Evolutionary conservation across 2,113 vertebrate species (phyloP).

Genomic region (Scophthalmus maximus): DNA sequence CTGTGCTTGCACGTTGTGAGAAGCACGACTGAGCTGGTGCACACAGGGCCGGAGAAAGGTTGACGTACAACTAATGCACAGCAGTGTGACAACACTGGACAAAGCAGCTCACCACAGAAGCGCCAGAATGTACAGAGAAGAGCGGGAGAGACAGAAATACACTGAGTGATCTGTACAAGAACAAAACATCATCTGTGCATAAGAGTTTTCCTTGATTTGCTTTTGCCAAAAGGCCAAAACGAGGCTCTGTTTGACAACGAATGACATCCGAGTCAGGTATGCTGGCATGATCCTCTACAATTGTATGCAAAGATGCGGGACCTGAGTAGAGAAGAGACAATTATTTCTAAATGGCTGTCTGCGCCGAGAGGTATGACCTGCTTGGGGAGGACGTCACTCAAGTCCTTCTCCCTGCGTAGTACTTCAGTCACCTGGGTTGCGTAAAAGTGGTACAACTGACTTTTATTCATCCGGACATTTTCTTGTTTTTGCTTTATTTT

Average conservation of each 20-base stretch:
- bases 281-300: slow-evolving; percentile 57
- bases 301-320: slow-evolving; percentile 61
- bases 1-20: slow-evolving; percentile 40
- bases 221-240: slow-evolving; percentile 39
- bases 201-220: slow-evolving; percentile 46
- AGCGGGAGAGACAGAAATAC: slow-evolving; percentile 49
- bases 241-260: slow-evolving; percentile 38
- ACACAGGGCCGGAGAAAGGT: slow-evolving; percentile 31
- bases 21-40: slow-evolving; percentile 37
- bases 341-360: slow-evolving; percentile 53
- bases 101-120: slow-evolving; percentile 67
- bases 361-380: slow-evolving; percentile 61
- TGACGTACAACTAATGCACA: slow-evolving; percentile 28
- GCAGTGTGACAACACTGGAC: slow-evolving; percentile 63
- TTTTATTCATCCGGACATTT: background rate
- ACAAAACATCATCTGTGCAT: slow-evolving; percentile 49
- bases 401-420: slow-evolving; percentile 42
- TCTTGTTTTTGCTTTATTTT: background rate
- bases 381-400: slow-evolving; percentile 32
- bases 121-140: slow-evolving; percentile 61
- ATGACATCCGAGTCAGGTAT: slow-evolving; percentile 45
- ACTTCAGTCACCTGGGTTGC: slow-evolving; percentile 17
- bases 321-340: slow-evolving; percentile 73
- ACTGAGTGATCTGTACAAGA: slow-evolving; percentile 50
- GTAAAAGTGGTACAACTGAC: slow-evolving; percentile 1